Percentiles rank a stretch among this genome's conserved stretches.
Conservation (phyloP, 37 sponge, comb jelly and placozoan genomes). For the Hexactinellida sp. region DNA sequence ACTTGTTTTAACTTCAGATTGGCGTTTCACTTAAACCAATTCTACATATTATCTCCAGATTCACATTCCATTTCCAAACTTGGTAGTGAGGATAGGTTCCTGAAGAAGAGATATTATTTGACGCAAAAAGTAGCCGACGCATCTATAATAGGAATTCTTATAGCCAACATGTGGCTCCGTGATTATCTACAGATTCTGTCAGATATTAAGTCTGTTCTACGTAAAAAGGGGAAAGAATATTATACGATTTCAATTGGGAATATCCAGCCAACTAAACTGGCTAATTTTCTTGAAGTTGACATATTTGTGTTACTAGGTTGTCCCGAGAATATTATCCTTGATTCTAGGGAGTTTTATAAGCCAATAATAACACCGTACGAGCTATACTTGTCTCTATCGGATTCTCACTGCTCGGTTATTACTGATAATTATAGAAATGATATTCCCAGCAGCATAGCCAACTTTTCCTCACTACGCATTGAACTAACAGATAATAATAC, state of each 20-base stretch:
- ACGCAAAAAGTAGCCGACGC: slow-evolving; percentile 80
- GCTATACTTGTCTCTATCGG: slow-evolving; percentile 16
- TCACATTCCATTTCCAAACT: background rate
- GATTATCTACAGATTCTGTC: slow-evolving; percentile 58
- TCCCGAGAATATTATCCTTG: slow-evolving; percentile 76
- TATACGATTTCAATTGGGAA: slow-evolving; percentile 92
- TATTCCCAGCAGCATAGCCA: background rate
- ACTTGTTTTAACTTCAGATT: background rate
- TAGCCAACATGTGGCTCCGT: slow-evolving; percentile 83
- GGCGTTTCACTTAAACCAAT: background rate
- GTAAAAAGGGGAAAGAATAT: slow-evolving; percentile 74
- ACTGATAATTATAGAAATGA: background rate
- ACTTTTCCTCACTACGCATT: background rate
- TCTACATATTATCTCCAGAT: background rate
- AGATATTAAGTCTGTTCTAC: slow-evolving; percentile 54
- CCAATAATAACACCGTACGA: slow-evolving; percentile 94
- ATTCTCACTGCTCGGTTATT: slow-evolving; percentile 17
- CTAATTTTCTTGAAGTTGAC: slow-evolving; percentile 92
- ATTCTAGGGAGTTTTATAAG: slow-evolving; percentile 80
- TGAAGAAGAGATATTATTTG: slow-evolving; percentile 50
- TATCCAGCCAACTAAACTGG: slow-evolving; percentile 82
- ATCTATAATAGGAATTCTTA: slow-evolving; percentile 71
- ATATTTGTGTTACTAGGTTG: slow-evolving; percentile 87
- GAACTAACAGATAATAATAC: background rate
- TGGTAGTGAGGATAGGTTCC: background rate